These are phyloP conservation scores for Ochotona curzoniae DNA, from an alignment of 2,113 vertebrate genomes.

Conservation along the genomic window DNA sequence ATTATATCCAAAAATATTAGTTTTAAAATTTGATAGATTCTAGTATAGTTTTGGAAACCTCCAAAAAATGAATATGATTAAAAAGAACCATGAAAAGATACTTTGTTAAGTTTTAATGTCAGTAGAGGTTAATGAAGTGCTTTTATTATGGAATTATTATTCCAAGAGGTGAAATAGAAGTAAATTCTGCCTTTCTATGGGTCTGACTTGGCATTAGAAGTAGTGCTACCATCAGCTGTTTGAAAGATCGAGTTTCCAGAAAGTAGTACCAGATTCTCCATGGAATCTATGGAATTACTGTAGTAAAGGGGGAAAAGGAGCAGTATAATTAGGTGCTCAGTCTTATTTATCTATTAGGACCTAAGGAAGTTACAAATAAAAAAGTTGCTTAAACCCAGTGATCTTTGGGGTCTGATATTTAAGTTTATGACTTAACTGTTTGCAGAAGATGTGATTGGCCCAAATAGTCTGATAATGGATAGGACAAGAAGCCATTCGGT, in stretches of 20 bases:
- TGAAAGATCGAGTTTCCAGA: slow-evolving; percentile 63
- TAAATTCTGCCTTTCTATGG: slow-evolving; percentile 50
- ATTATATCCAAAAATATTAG: neutral
- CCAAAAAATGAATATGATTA: slow-evolving; percentile 46
- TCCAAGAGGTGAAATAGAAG: slow-evolving; percentile 64
- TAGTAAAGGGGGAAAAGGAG: slow-evolving; percentile 14
- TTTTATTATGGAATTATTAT: slow-evolving; percentile 62
- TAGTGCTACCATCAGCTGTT: slow-evolving; percentile 4
- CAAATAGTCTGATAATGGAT: slow-evolving; percentile 21
- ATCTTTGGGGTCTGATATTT: slow-evolving; percentile 40
- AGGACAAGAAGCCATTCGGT: slow-evolving; percentile 1
- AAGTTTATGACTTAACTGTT: slow-evolving; percentile 60
- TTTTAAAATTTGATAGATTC: slow-evolving; percentile 65
- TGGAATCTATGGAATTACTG: too few relatives aligned
- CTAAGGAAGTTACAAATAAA: slow-evolving; percentile 40
- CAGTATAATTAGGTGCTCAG: slow-evolving; percentile 40
- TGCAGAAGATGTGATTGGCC: neutral
- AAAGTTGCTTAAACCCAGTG: slow-evolving; percentile 25
- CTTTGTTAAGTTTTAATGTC: slow-evolving; percentile 58
- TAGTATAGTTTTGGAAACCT: slow-evolving; percentile 55
- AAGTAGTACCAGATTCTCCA: slow-evolving; percentile 51
- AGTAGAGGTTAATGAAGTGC: slow-evolving; percentile 68
- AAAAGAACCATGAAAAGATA: slow-evolving; percentile 54
- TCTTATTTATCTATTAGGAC: slow-evolving; percentile 42
- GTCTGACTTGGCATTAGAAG: slow-evolving; percentile 43